Percentiles rank a stretch among this genome's conserved stretches.
phyloP scores from a whole-genome alignment of 2,888 invertebrate genomes.

The Diadegma fenestrale region DNA sequence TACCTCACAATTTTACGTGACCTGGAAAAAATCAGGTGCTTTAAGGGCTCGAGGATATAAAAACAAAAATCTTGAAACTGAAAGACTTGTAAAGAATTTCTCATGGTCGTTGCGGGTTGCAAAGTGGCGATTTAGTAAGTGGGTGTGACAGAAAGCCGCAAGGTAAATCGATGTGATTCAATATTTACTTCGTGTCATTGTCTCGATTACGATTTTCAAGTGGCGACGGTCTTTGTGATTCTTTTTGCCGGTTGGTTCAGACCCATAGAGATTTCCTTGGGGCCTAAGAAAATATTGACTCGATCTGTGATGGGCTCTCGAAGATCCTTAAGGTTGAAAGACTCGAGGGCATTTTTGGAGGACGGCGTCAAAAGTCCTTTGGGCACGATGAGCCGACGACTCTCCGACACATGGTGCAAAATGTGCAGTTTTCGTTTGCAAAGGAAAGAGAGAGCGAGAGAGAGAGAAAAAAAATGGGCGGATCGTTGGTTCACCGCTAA shows the following conservation, averaged over 20 bases:
- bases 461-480: slow-evolving; percentile 42
- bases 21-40: not conserved
- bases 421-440: slow-evolving; percentile 44
- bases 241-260: not conserved
- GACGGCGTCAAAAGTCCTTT: slow-evolving; percentile 37
- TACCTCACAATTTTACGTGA: not conserved
- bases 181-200: slow-evolving; percentile 74
- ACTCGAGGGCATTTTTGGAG: slow-evolving; percentile 15
- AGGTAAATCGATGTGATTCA: slow-evolving; percentile 71
- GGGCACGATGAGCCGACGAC: slow-evolving; percentile 21
- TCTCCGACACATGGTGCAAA: slow-evolving; percentile 33
- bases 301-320: slow-evolving; percentile 1
- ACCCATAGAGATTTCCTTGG: slow-evolving; percentile 10
- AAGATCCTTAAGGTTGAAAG: not conserved
- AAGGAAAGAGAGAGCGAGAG: not conserved
- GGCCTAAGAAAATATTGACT: slow-evolving; percentile 49
- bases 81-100: not conserved
- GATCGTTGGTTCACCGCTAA: slow-evolving; percentile 49
- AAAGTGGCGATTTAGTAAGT: slow-evolving; percentile 24
- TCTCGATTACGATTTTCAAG: slow-evolving; percentile 43
- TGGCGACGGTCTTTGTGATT: not conserved
- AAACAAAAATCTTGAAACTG: not conserved
- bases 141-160: slow-evolving; percentile 65
- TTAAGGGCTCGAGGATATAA: not conserved
- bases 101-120: not conserved